Percentiles rank a stretch among this genome's conserved stretches.
Evolutionary conservation across 92 coral and sea anemone species (phyloP).

Genomic region (Epizoanthus rinbou): DNA sequence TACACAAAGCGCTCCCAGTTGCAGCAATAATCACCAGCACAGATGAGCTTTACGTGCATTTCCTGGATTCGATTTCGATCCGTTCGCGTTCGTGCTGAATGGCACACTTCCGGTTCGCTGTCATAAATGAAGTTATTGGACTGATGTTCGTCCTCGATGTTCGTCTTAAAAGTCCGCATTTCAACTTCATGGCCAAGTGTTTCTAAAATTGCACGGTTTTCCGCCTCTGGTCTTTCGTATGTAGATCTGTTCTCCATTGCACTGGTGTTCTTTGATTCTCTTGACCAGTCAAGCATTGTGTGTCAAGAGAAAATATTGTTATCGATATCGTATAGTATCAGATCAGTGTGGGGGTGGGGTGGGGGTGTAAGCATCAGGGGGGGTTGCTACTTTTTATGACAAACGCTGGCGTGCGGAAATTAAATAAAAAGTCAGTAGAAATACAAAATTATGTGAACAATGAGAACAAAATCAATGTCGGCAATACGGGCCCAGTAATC

Average conservation of each 20-base stretch:
- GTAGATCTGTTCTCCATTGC: background rate
- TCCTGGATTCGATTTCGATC: constrained; percentile 19
- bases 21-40: constrained; percentile 71
- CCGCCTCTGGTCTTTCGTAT: constrained; percentile 58
- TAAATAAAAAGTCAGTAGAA: no score
- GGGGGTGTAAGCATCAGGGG: no score
- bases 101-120: constrained; percentile 21
- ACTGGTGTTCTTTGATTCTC: no score
- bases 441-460: no score
- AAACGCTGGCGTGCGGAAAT: no score
- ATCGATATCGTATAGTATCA: no score
- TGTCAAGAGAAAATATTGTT: no score
- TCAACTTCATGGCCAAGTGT: constrained; percentile 46
- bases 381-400: no score
- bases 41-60: constrained; percentile 54
- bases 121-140: background rate
- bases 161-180: constrained; percentile 51
- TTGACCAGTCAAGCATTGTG: no score
- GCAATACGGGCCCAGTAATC: no score
- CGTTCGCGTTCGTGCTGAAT: constrained; percentile 9
- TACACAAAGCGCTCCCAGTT: constrained; percentile 67
- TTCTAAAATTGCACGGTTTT: constrained; percentile 19
- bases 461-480: no score
- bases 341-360: no score
- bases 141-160: constrained; percentile 9